These are phyloP conservation scores for Pollenia griseotomentosa DNA, from an alignment of 2,888 invertebrate species.

Conservation along the genomic window DNA sequence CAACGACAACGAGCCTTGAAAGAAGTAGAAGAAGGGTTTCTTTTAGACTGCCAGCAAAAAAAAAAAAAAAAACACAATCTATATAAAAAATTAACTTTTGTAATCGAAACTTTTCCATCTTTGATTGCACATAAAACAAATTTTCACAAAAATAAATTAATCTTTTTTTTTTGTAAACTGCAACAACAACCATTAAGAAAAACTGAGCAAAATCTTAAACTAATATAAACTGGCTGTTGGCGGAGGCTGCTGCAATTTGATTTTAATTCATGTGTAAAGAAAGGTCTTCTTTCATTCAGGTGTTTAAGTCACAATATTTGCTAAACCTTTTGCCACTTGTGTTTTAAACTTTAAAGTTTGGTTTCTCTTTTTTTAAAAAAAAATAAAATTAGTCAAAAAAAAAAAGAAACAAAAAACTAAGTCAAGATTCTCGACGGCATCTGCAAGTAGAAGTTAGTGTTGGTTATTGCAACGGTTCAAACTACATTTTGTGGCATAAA, in stretches of 20 bases:
- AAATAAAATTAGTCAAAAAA: conserved; percentile 35
- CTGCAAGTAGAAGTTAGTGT: conserved; percentile 7
- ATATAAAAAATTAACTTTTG: conserved; percentile 67
- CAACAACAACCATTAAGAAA: neutral
- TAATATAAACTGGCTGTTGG: conserved; percentile 6
- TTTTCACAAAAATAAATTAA: conserved; percentile 64
- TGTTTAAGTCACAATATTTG: conserved; percentile 72
- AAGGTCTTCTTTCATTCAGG: conserved; percentile 56
- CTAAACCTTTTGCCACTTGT: conserved; percentile 64
- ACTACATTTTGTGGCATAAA: conserved; percentile 39
- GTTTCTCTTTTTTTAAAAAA: conserved; percentile 2
- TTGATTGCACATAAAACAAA: conserved; percentile 70
- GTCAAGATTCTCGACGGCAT: conserved; percentile 36
- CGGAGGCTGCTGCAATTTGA: neutral
- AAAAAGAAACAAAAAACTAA: conserved; percentile 21
- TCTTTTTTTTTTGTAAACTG: conserved; percentile 31
- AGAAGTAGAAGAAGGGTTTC: conserved; percentile 27
- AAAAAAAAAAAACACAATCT: conserved; percentile 34
- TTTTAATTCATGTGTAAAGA: conserved; percentile 16
- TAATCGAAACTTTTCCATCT: conserved; percentile 74
- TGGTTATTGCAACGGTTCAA: conserved; percentile 18
- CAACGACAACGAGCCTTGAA: conserved; percentile 19
- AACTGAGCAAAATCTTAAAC: conserved; percentile 23
- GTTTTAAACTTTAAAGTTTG: conserved; percentile 15
- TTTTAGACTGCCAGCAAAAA: neutral